These are phyloP conservation scores for Ameiurus melas DNA, from an alignment of 2,113 vertebrate species.

Conservation along the genomic window DNA sequence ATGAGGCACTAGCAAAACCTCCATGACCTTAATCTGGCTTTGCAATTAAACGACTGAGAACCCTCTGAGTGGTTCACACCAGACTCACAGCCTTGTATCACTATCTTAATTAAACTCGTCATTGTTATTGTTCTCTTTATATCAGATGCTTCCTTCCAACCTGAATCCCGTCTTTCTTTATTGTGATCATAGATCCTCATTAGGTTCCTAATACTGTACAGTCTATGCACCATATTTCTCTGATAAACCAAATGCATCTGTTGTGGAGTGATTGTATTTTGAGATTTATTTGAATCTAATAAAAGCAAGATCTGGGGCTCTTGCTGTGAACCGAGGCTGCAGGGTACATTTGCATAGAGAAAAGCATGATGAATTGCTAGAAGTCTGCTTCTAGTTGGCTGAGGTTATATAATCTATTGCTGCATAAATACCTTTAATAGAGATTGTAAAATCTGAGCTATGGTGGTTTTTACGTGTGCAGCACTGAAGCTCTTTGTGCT, in stretches of 20 bases:
- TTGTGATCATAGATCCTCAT: conserved; percentile 13
- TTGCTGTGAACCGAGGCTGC: neutral
- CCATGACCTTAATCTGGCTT: neutral
- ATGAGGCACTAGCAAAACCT: conserved; percentile 1
- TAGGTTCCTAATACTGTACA: conserved; percentile 6
- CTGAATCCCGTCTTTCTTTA: neutral
- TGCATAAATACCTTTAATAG: conserved; percentile 14
- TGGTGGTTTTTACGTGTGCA: neutral
- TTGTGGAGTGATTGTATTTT: conserved; percentile 9
- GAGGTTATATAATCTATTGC: conserved; percentile 29
- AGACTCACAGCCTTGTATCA: neutral
- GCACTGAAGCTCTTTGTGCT: neutral
- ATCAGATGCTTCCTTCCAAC: neutral
- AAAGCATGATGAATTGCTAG: conserved; percentile 14
- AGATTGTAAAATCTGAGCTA: neutral
- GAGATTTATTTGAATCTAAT: conserved; percentile 32
- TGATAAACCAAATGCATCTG: neutral
- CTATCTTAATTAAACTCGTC: conserved; percentile 16
- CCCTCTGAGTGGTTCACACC: neutral
- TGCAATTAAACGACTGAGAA: neutral
- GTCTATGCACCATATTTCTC: neutral
- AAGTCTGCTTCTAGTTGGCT: neutral
- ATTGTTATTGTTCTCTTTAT: neutral
- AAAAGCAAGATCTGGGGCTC: conserved; percentile 6
- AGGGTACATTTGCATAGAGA: conserved; percentile 20